Base-by-base conservation (phyloP, 2,113 vertebrate genomes). In the Nerophis lumbriciformis region DNA sequence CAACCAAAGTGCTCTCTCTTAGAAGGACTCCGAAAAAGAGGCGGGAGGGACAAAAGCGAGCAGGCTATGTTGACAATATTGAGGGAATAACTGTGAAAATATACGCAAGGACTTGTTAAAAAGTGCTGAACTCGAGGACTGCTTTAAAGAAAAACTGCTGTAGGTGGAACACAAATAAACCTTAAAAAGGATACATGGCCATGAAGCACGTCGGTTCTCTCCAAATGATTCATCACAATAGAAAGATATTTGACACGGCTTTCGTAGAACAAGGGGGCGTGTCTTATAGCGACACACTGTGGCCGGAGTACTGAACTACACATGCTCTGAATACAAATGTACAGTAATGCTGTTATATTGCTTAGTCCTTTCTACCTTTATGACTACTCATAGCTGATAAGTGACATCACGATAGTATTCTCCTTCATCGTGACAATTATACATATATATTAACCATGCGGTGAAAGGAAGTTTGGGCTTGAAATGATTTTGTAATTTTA, bases 401-500 rank as follows among this genome's bases (percentile, higher is more conserved):
- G 85, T 89, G 85, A 81, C 85, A 90, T 88, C 84, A 88, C 73
- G 78, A 88, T 89, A 89, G 83, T 86, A 88, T 91, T 90, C 76
- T 90, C 90, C 87, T 90, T 88, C 80, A 78, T 91, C 84, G 88
- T 86, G 76, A 83, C 75, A 85, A 81, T 88, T 87, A 89, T 87
- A 85, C 28, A 4, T 82, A 70, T 78, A 84, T 86, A 84, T 76
- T 72, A 83, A 88, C 76, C 84, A 86, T 85, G 87, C 10, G n/a
- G n/a, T 57, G 87, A 89, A 88, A 85, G 87, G 83, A 80, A 71
- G 82, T 91, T 90, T 89, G 73, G 88, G 85, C 86, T 90, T 90
- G 84, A 91, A 91, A 91, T 92, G 89, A 91, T 91, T 92, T 92
- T 91, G 83, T 91, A 92, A 90, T 92, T 92, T 91, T 91, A 92